A percentile compares a stretch with the other conserved stretches of the same genome.
Conservation (phyloP, 2,797 vertebrate genomes). For the Bradypus variegatus region DNA sequence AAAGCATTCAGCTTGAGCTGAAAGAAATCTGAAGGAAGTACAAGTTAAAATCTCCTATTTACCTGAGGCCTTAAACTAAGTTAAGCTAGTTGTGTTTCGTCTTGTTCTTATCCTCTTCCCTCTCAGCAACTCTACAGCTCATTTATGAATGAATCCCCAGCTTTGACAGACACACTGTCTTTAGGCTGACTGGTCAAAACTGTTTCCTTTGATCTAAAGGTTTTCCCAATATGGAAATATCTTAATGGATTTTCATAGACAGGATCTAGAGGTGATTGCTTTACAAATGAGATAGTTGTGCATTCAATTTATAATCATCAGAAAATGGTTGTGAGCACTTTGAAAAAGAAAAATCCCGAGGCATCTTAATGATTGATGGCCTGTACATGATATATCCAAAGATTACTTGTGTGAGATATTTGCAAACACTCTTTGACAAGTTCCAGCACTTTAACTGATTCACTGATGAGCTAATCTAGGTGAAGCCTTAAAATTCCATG, state of each 20-base stretch:
- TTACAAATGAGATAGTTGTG: constrained; percentile 27
- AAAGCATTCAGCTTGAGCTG: background rate
- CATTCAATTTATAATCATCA: background rate
- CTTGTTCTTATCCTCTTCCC: background rate
- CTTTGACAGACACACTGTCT: constrained; percentile 17
- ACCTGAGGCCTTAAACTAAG: background rate
- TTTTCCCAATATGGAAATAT: background rate
- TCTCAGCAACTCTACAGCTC: background rate
- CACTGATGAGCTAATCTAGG: constrained; percentile 55
- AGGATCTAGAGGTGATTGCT: background rate
- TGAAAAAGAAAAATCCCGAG: constrained; percentile 4
- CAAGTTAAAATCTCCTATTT: background rate
- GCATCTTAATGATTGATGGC: background rate
- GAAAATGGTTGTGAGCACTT: constrained; percentile 22
- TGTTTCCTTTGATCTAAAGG: constrained; percentile 7
- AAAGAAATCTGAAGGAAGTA: constrained; percentile 30
- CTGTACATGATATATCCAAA: background rate
- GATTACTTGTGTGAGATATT: constrained; percentile 15
- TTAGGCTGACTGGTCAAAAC: constrained; percentile 2
- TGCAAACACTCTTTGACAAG: constrained; percentile 48
- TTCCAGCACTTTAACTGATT: constrained; percentile 55
- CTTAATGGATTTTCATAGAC: background rate
- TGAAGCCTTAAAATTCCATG: constrained; percentile 58
- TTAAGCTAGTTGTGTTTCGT: background rate
- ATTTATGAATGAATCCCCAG: constrained; percentile 21